Conservation (phyloP, 2,888 invertebrate genomes). For the Parochlus steinenii region DNA sequence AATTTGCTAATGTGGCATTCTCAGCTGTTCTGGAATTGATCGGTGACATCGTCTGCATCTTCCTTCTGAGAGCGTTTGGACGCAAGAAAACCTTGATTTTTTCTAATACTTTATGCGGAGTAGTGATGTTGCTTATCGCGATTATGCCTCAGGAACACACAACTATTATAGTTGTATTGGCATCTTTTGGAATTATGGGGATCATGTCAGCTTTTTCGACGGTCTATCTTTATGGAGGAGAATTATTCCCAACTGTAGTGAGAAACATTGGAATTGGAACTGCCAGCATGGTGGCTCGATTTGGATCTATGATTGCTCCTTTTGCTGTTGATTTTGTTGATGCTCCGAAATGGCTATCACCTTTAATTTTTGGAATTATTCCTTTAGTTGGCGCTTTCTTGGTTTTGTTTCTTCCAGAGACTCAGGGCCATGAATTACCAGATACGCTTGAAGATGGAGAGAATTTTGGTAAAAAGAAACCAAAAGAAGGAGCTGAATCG, state of each 20-base stretch:
- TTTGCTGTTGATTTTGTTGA: slow-evolving; percentile 47
- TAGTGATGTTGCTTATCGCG: slow-evolving; percentile 47
- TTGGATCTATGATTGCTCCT: slow-evolving; percentile 76
- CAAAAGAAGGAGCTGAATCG: too few relatives aligned
- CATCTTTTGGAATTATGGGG: slow-evolving; percentile 61
- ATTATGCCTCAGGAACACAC: slow-evolving; percentile 25
- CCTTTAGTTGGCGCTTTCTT: slow-evolving; percentile 51
- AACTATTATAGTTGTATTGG: slow-evolving; percentile 43
- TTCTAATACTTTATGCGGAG: slow-evolving; percentile 45
- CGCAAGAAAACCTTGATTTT: slow-evolving; percentile 47
- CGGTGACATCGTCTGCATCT: slow-evolving; percentile 46
- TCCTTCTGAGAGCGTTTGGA: slow-evolving; percentile 46
- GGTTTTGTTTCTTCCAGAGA: slow-evolving; percentile 53
- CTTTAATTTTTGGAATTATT: slow-evolving; percentile 51
- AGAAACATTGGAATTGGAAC: slow-evolving; percentile 75
- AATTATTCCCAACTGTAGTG: slow-evolving; percentile 77
- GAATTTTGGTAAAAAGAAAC: slow-evolving; percentile 33
- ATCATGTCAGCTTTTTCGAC: slow-evolving; percentile 71
- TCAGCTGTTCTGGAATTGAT: slow-evolving; percentile 52
- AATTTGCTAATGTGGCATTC: slow-evolving; percentile 70
- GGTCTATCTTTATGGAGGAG: slow-evolving; percentile 74
- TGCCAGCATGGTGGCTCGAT: slow-evolving; percentile 67
- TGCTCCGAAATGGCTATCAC: slow-evolving; percentile 43
- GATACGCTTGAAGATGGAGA: slow-evolving; percentile 72
- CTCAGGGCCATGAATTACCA: slow-evolving; percentile 50